Percentiles rank a stretch among this genome's conserved stretches.
These are phyloP conservation scores for Tachina fera DNA, from an alignment of 2,888 invertebrate species.

Conservation along the genomic window DNA sequence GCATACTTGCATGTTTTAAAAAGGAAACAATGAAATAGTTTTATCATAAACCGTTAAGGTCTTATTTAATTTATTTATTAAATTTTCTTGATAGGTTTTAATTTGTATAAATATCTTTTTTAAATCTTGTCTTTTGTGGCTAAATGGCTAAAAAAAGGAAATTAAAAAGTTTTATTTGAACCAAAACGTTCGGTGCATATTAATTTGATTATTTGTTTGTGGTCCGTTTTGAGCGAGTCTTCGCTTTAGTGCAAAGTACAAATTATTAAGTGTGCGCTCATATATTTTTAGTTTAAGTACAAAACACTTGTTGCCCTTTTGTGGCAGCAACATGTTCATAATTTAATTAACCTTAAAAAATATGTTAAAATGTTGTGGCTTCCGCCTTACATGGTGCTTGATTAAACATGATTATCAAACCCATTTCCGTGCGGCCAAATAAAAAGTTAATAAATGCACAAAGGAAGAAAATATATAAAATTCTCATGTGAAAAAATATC, in stretches of 20 bases:
- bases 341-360: slow-evolving; percentile 54
- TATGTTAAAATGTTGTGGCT: slow-evolving; percentile 18
- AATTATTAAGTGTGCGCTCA: neutral
- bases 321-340: slow-evolving; percentile 30
- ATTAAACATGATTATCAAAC: slow-evolving; percentile 62
- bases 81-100: slow-evolving; percentile 5
- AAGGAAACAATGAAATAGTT: slow-evolving; percentile 2
- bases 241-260: slow-evolving; percentile 12
- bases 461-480: neutral
- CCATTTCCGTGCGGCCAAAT: slow-evolving; percentile 58
- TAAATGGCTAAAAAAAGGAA: slow-evolving; percentile 31
- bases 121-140: slow-evolving; percentile 16
- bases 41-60: neutral
- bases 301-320: slow-evolving; percentile 56
- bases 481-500: neutral
- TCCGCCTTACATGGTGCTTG: slow-evolving; percentile 57
- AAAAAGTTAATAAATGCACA: neutral
- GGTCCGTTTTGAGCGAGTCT: slow-evolving; percentile 11
- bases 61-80: neutral
- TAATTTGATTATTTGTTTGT: slow-evolving; percentile 33
- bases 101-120: neutral
- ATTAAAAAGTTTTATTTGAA: slow-evolving; percentile 40
- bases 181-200: slow-evolving; percentile 61
- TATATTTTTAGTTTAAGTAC: slow-evolving; percentile 7
- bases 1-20: slow-evolving; percentile 16